These are phyloP conservation scores for Chaetodon trifasciatus DNA, from an alignment of 2,797 vertebrate species.

Conservation along the genomic window DNA sequence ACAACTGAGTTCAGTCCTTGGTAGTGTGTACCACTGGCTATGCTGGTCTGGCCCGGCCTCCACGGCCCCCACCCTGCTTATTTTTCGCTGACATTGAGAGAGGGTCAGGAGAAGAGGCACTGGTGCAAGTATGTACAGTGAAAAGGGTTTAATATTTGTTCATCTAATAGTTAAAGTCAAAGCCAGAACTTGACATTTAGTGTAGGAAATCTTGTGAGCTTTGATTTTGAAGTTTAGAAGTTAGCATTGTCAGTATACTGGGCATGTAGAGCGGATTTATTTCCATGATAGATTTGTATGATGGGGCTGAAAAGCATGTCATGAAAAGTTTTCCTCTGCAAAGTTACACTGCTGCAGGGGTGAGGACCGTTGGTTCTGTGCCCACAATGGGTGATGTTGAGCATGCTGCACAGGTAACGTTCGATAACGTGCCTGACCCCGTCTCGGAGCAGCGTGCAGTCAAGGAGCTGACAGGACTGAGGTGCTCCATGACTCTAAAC, in stretches of 20 bases:
- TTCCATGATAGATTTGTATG: not conserved
- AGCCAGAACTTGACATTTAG: not conserved
- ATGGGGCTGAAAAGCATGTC: not conserved
- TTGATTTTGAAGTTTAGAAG: not conserved
- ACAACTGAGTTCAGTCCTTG: slow-evolving; percentile 32
- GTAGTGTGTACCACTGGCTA: slow-evolving; percentile 29
- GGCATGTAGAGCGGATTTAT: not conserved
- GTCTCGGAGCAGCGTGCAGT: slow-evolving; percentile 40
- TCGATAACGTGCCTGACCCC: slow-evolving; percentile 30
- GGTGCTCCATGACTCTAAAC: slow-evolving; percentile 32
- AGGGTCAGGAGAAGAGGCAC: slow-evolving; percentile 8
- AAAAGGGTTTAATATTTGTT: slow-evolving; percentile 17
- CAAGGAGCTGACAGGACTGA: slow-evolving; percentile 58
- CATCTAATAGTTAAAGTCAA: slow-evolving; percentile 1
- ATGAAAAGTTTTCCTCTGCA: not conserved
- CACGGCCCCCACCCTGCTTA: slow-evolving; percentile 38
- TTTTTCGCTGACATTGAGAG: slow-evolving; percentile 30
- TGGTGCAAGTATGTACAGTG: slow-evolving; percentile 3
- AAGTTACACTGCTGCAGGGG: not conserved
- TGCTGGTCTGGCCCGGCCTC: slow-evolving; percentile 42
- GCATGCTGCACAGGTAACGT: slow-evolving; percentile 36
- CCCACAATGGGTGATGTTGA: slow-evolving; percentile 30
- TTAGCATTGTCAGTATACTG: not conserved
- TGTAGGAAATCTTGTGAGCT: not conserved
- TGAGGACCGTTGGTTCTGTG: not conserved